Evolutionary conservation across 2,797 vertebrate genomes (phyloP).

Genomic region (Sebastes taczanowskii): DNA sequence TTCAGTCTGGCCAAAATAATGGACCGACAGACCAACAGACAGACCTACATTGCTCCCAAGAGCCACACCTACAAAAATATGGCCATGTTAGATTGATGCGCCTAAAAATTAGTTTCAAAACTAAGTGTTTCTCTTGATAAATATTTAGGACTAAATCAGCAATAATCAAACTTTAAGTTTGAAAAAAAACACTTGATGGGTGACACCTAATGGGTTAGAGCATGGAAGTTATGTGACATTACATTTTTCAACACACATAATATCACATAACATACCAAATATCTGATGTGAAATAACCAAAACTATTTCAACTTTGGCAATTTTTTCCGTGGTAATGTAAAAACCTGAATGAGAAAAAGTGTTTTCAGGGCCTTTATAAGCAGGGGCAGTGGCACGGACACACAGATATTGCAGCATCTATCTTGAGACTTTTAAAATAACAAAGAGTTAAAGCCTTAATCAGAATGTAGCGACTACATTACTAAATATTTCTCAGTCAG

Average conservation of each 20-base stretch:
- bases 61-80: background rate
- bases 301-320: background rate
- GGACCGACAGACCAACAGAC: too few relatives aligned
- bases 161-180: background rate
- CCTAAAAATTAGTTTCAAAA: too few relatives aligned
- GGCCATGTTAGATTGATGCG: background rate
- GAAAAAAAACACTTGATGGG: background rate
- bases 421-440: background rate
- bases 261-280: background rate
- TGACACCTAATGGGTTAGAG: too few relatives aligned
- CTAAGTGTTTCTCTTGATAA: too few relatives aligned
- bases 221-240: background rate
- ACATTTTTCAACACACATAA: background rate
- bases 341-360: background rate
- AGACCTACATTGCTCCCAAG: too few relatives aligned
- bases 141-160: background rate
- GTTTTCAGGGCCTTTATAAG: background rate
- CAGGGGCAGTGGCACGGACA: background rate
- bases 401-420: background rate
- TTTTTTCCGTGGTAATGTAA: background rate
- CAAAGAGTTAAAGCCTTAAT: background rate
- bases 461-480: background rate
- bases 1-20: background rate
- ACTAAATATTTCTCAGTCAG: background rate
- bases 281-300: background rate